Conservation (phyloP, 2,113 vertebrate species). For the Siniperca chuatsi region DNA sequence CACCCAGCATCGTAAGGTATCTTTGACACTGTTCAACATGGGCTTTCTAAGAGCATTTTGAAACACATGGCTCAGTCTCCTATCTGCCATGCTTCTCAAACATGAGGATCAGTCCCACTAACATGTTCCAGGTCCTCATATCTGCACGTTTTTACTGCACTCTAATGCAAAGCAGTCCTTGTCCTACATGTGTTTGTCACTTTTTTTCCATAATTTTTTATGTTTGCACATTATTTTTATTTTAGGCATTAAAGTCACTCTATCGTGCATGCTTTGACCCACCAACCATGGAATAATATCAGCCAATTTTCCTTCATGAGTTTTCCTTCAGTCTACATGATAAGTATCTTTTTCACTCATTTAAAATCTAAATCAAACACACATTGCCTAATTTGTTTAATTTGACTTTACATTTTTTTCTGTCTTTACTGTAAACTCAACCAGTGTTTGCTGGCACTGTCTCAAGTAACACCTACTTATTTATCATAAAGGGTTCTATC, state of each 20-base stretch:
- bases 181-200: slow-evolving; percentile 17
- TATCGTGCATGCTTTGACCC: background rate
- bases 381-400: background rate
- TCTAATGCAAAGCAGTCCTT: slow-evolving; percentile 59
- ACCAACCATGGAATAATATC: background rate
- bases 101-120: slow-evolving; percentile 38
- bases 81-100: slow-evolving; percentile 33
- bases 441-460: background rate
- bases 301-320: background rate
- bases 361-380: background rate
- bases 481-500: slow-evolving; percentile 9
- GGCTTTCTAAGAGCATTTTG: slow-evolving; percentile 25
- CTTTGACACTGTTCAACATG: background rate
- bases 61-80: slow-evolving; percentile 29
- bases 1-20: slow-evolving; percentile 51
- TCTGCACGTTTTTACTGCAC: slow-evolving; percentile 28
- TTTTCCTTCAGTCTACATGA: background rate
- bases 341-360: background rate
- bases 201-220: slow-evolving; percentile 12
- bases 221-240: slow-evolving; percentile 46
- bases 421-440: background rate
- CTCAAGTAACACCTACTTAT: slow-evolving; percentile 33
- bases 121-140: slow-evolving; percentile 48
- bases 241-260: slow-evolving; percentile 26
- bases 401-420: background rate